Percentiles rank a stretch among this genome's conserved stretches.
Conservation (phyloP, 2,888 invertebrate genomes). For the Dascillus cervinus region DNA sequence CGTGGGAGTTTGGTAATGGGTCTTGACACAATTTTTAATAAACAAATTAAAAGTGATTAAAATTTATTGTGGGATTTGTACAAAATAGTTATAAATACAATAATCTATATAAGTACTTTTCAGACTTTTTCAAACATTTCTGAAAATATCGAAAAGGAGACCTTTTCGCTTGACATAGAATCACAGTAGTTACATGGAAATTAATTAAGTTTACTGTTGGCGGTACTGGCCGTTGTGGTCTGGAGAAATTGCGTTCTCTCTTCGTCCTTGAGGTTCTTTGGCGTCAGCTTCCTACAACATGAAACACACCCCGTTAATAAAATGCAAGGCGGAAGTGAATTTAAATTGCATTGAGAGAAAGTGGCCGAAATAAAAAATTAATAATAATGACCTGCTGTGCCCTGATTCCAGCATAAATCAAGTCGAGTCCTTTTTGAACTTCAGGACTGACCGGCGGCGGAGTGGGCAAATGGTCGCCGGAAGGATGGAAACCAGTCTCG, state of each 20-base stretch:
- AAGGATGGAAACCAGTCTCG: slow-evolving; percentile 73
- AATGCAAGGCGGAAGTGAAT: neutral
- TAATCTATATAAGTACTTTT: too few relatives aligned
- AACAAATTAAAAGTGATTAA: too few relatives aligned
- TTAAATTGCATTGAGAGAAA: neutral
- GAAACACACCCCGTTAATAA: neutral
- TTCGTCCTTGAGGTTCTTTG: slow-evolving; percentile 42
- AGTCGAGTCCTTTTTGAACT: slow-evolving; percentile 79
- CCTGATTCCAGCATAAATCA: slow-evolving; percentile 78
- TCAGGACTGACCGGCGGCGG: slow-evolving; percentile 76
- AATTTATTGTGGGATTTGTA: too few relatives aligned
- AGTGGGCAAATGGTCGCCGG: slow-evolving; percentile 76
- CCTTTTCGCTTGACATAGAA: too few relatives aligned
- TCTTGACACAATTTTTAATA: too few relatives aligned
- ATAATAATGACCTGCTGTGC: slow-evolving; percentile 46
- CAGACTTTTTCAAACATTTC: too few relatives aligned
- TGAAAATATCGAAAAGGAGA: too few relatives aligned
- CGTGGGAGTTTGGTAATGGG: too few relatives aligned
- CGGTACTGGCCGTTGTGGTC: slow-evolving; percentile 59
- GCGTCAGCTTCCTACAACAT: slow-evolving; percentile 1
- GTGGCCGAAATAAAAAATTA: too few relatives aligned
- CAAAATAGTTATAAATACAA: too few relatives aligned
- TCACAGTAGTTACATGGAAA: too few relatives aligned
- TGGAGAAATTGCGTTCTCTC: slow-evolving; percentile 45
- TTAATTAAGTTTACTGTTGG: slow-evolving; percentile 4